Evolutionary conservation across 1,140 invertebrate genomes (phyloP), one percentile per base, ranked within the genome.

Genomic region (Scaptomyza montana): DNA sequence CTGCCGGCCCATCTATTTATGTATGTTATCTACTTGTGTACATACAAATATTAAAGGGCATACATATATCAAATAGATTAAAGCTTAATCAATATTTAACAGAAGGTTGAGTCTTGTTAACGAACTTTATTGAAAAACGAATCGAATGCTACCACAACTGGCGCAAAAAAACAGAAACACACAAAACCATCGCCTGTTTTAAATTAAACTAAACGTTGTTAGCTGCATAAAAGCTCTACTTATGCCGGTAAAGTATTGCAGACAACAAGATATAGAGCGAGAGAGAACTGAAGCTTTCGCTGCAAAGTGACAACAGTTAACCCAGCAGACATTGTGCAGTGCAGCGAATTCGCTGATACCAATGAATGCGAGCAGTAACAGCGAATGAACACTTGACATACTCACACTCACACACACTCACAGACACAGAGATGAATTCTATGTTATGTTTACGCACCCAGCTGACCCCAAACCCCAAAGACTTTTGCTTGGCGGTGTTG

Each of bases 281-380:
- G 6, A 8, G n/a, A 3, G 5, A 43, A 12, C n/a, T 0, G 21
- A 76, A 81, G 78, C 74, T 74, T 69, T 43, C 3, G 41, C 47
- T 64, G 57, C 65, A 50, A 41, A 76, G 67, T 47, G 51, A 30
- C n/a, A 25, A 9, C 21, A 46, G 25, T 65, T 69, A 57, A 82
- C 79, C 79, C 79, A 82, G 51, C 75, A 74, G 46, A 80, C 78
- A 77, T 49, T 68, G 50, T 13, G 74, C 59, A 72, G 47, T 21
- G 63, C 62, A 65, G 76, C 80, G 80, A 82, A 82, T 82, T 82
- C 76, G 74, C 47, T 13, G 21, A 8, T 39, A 3, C 43, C n/a
- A 56, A 61, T 78, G 79, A 84, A 82, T 54, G 30, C 10, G 25
- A 51, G 39, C 33, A 41, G 10, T 10, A 47, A 30, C 36, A 7